These are phyloP conservation scores for Agelaius tricolor DNA, from an alignment of 2,113 vertebrate genomes.

Conservation along the genomic window DNA sequence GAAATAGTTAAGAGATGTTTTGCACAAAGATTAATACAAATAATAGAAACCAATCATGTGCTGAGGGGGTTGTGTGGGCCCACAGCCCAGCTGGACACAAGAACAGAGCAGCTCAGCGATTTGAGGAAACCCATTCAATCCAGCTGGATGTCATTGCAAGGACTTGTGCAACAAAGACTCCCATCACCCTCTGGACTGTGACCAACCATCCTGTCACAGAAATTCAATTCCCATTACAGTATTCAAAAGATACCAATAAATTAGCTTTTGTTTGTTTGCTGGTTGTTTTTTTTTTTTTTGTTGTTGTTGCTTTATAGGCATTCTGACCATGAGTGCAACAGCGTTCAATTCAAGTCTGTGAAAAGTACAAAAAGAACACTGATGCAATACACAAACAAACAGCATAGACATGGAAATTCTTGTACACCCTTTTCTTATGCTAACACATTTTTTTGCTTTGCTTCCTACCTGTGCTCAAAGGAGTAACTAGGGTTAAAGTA, in stretches of 20 bases:
- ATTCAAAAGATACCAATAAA: neutral
- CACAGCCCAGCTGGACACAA: fast-evolving
- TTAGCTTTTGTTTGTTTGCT: neutral
- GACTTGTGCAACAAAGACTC: neutral
- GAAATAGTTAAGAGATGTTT: neutral
- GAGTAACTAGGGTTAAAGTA: neutral
- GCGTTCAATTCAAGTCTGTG: fast-evolving
- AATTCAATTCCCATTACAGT: neutral
- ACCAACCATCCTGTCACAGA: neutral
- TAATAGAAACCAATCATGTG: neutral
- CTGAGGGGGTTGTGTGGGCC: neutral
- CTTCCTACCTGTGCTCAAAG: neutral
- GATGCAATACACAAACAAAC: neutral
- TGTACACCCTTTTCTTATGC: neutral
- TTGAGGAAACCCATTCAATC: fast-evolving
- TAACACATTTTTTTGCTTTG: neutral
- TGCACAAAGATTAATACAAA: neutral
- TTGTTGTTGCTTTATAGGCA: neutral
- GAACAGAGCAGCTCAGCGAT: neutral
- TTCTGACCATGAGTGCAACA: neutral
- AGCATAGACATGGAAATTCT: neutral
- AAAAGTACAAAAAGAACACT: neutral
- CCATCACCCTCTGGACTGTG: neutral
- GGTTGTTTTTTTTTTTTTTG: neutral
- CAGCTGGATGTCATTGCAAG: neutral